These are phyloP conservation scores for Tridacna crocea DNA, from an alignment of 2,888 invertebrate genomes.

Conservation along the genomic window DNA sequence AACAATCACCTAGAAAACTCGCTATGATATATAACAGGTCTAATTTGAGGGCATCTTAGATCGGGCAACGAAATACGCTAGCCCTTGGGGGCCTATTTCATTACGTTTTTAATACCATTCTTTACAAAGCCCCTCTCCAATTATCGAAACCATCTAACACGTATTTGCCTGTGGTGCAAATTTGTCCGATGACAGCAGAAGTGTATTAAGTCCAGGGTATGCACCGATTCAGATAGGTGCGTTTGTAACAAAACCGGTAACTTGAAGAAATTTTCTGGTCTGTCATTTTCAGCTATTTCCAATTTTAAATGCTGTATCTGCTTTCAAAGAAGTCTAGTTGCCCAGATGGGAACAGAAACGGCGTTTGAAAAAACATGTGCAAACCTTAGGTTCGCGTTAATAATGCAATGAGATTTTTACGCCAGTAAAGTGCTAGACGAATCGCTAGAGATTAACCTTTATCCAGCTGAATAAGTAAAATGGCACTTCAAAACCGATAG, in stretches of 20 bases:
- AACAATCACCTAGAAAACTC: neutral
- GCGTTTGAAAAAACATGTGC: too few relatives aligned
- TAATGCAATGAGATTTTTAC: too few relatives aligned
- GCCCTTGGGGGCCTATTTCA: neutral
- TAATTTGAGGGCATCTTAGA: slow-evolving; percentile 9
- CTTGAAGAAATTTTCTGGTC: neutral
- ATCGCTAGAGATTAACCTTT: too few relatives aligned
- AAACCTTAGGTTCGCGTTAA: too few relatives aligned
- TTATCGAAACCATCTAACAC: slow-evolving; percentile 20
- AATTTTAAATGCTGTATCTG: too few relatives aligned
- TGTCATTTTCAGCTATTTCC: neutral
- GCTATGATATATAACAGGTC: slow-evolving; percentile 2
- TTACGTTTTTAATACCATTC: slow-evolving; percentile 12
- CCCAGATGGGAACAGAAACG: too few relatives aligned
- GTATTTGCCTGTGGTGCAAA: neutral
- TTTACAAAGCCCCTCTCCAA: neutral
- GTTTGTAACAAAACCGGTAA: neutral
- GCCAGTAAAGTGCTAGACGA: too few relatives aligned
- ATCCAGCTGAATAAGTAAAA: too few relatives aligned
- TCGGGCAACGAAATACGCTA: neutral
- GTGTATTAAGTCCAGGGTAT: neutral
- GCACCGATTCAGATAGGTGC: neutral
- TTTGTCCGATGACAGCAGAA: neutral
- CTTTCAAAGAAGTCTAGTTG: too few relatives aligned
- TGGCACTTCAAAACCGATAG: too few relatives aligned